Evolutionary conservation across 2,113 vertebrate genomes (phyloP), one percentile per base, ranked within the genome.

Genomic region (Istiophorus platypterus): DNA sequence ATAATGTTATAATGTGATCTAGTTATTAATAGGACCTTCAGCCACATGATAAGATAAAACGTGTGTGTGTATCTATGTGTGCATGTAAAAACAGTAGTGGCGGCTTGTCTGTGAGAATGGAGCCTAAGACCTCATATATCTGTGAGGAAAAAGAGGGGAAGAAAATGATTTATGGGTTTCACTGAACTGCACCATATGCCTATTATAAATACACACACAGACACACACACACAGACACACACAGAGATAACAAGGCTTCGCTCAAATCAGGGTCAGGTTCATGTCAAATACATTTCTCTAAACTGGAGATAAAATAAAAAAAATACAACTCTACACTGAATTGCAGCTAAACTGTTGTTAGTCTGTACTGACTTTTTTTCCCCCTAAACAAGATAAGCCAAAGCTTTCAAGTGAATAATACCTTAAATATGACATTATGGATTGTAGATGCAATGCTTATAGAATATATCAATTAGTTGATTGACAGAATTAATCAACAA

Each of bases 91-190:
- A 80, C 74, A 78, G 65, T 58, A 76, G 67, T 63, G 78, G 78
- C 45, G 73, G 66, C 56, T 18, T 57, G 85, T 76, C 54, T 47
- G 78, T 76, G 80, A 85, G 73, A 87, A 61, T 31, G 27, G 66
- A 72, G 88, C 78, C 67, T 88, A 77, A 86, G 92, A 92, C 85
- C 91, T 91, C 47, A 82, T 79, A 86, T 91, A 84, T 81, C 85
- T 45, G 14, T 29, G 87, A 92, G 91, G 85, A 88, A 84, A 84
- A 79, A 51, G 73, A 85, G 56, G 66, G 82, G 88, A 91, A 81
- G 82, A 64, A 71, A 89, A 88, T 93, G 93, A 94, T 93, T 92
- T 91, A 92, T 93, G 76, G 74, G 52, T 88, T 86, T 88, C 63
- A 78, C 85, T 86, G 89, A 89, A 80, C 77, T 78, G 81, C 83